These are phyloP conservation scores for Eriosoma lanigerum DNA, from an alignment of 1,140 invertebrate species.

Conservation along the genomic window DNA sequence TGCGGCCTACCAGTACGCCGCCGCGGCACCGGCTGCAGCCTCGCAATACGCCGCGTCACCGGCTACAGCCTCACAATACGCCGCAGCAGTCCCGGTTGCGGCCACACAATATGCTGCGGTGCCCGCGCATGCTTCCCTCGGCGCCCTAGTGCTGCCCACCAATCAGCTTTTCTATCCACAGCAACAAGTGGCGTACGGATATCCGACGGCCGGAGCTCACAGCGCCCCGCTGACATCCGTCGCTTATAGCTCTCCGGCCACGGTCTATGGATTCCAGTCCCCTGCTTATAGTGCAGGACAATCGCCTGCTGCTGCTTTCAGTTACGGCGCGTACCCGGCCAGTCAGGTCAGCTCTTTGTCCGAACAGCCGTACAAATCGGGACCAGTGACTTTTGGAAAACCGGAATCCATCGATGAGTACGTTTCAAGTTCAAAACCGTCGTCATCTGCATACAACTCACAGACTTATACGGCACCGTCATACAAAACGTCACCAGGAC, in stretches of 20 bases:
- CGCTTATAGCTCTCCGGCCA: neutral
- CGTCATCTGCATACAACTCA: neutral
- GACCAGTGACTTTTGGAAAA: slow-evolving; percentile 33
- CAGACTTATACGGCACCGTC: neutral
- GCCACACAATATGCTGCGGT: neutral
- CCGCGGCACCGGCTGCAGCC: neutral
- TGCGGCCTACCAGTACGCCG: neutral
- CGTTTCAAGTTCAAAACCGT: neutral
- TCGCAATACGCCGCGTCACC: neutral
- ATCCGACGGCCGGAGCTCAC: neutral
- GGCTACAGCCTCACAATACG: neutral
- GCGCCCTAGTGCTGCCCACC: neutral
- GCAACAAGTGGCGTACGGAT: slow-evolving; percentile 3
- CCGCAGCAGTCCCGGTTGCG: neutral
- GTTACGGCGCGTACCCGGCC: neutral
- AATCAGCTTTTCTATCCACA: slow-evolving; percentile 31
- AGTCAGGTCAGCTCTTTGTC: neutral
- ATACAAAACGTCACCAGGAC: slow-evolving; percentile 2
- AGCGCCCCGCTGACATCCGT: neutral
- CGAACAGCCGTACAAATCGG: neutral
- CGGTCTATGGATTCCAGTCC: neutral
- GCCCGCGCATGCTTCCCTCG: neutral
- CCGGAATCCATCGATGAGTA: neutral
- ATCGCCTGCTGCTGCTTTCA: neutral
- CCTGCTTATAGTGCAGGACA: neutral